Conservation (phyloP, 2,888 invertebrate species). For the Phytoseiulus persimilis region DNA sequence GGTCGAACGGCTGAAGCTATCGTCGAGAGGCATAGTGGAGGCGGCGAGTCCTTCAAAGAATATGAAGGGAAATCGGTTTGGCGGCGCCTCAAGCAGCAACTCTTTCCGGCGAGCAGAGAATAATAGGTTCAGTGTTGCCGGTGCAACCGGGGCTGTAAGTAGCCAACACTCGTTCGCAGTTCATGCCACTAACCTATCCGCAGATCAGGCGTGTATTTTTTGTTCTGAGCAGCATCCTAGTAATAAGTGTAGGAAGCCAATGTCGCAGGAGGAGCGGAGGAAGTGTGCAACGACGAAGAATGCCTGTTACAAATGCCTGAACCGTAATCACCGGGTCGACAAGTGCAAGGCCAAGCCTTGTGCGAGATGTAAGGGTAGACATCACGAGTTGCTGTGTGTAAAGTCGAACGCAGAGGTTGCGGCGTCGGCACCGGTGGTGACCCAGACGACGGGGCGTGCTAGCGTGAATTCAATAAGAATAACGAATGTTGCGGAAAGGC, state of each 20-base stretch:
- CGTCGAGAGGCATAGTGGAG: no score
- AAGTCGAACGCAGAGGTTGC: neutral
- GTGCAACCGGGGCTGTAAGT: neutral
- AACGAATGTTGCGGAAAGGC: neutral
- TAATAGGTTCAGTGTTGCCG: neutral
- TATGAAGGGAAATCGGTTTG: no score
- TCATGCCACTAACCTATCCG: neutral
- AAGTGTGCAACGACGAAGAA: neutral
- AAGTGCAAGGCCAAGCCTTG: neutral
- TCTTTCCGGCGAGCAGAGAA: neutral
- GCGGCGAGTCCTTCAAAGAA: no score
- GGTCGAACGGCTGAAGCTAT: no score
- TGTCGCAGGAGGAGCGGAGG: neutral
- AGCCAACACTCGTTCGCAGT: neutral
- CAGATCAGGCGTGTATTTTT: neutral
- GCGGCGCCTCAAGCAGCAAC: no score
- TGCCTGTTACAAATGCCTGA: neutral
- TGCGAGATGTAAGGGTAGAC: neutral
- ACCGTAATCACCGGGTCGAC: neutral
- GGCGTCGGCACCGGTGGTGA: neutral
- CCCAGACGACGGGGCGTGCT: no score
- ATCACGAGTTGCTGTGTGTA: neutral
- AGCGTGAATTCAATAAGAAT: neutral
- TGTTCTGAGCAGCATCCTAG: neutral
- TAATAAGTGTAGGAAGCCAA: neutral